Conservation (phyloP, 92 coral and sea anemone species). For the Umimayanthus kanabou region DNA sequence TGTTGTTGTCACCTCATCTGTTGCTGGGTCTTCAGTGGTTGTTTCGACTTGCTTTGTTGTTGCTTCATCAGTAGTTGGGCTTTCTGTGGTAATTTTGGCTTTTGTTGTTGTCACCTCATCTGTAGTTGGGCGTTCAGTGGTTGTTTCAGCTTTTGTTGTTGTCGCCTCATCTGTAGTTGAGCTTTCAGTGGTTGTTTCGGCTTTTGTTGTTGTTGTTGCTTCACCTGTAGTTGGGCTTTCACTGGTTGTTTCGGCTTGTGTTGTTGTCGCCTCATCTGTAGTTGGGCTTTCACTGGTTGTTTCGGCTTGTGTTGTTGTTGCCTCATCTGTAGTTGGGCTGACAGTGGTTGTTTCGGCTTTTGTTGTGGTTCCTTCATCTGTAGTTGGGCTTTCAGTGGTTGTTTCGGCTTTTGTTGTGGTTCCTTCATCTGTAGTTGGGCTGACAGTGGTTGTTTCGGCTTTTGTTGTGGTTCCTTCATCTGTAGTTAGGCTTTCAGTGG, state of each 20-base stretch:
- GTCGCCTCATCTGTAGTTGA: neutral
- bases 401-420: neutral
- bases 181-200: neutral
- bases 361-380: too few relatives aligned
- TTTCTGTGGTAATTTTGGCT: neutral
- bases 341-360: neutral
- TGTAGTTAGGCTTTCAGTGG: neutral
- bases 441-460: neutral
- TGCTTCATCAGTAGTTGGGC: too few relatives aligned
- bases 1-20: neutral
- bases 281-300: neutral
- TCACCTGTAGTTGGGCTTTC: neutral
- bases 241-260: neutral
- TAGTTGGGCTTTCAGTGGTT: too few relatives aligned
- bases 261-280: neutral
- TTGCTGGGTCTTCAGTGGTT: neutral
- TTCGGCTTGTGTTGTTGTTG: neutral
- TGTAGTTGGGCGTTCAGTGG: neutral
- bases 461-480: too few relatives aligned
- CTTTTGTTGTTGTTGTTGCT: neutral
- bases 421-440: too few relatives aligned
- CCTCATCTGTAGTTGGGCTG: too few relatives aligned
- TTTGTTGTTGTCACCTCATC: neutral
- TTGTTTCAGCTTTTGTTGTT: neutral
- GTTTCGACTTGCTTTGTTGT: neutral